Base-by-base conservation (phyloP, 1,140 invertebrate genomes). In the Aricia agestis region DNA sequence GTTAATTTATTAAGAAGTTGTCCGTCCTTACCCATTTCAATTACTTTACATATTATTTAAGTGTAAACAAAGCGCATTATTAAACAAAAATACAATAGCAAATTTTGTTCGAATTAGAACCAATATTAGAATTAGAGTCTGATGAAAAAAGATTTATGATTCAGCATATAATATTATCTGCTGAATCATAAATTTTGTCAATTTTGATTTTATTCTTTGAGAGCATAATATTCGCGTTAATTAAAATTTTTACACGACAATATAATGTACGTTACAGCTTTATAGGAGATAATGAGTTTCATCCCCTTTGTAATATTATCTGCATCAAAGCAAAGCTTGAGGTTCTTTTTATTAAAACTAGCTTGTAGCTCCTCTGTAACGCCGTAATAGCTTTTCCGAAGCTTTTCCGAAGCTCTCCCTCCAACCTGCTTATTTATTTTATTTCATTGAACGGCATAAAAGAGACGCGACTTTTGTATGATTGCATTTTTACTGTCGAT, bases 341-440 rank as follows among this genome's bases (percentile, higher is more conserved):
- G 59, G 10, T 63, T 6, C 59, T 63, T 63, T 63, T 63, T 63
- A 63, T 63, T 63, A 63, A 63, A 19, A 63, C 18, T 18, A 19
- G 58, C 58, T 59, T 59, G 13, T 52, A 52, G 10, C 45, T 52
- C 13, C 45, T 52, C 45, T 52, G 13, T 11, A 52, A 36, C 36
- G 36, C 9, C 36, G 36, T 52, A 52, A 52, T 52, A 15, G 10
- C 45, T 52, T 52, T 11, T 52, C 25, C 25, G 25, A 25, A 15
- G 10, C 45, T 52, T 52, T 11, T 52, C 13, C 45, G 1, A 52
- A 13, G 36, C 36, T 36, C 36, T 6, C 36, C 36, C 36, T 36
- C 9, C 9, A 36, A 36, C 36, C 36, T 36, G 45, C 13, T 52
- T 52, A 52, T 52, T 52, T 52, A 52, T 0, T 11, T 52, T 52